phyloP scores from a whole-genome alignment of 1,140 invertebrate genomes.

The Papilio polyxenes region DNA sequence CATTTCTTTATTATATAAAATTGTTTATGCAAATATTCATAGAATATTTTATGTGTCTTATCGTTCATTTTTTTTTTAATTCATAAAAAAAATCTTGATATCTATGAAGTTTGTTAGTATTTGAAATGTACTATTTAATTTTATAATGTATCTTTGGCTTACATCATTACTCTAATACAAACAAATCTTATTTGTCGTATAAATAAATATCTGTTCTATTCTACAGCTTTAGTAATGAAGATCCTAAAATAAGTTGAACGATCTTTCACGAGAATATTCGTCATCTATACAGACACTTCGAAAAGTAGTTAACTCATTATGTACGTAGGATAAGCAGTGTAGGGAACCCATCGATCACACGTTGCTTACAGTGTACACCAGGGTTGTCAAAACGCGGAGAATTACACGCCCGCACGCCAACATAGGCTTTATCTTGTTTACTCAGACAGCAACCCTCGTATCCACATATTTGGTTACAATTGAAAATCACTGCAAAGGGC shows the following conservation, averaged over 20 bases:
- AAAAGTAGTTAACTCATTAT: slow-evolving; percentile 23
- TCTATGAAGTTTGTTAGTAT: no score
- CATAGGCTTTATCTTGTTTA: slow-evolving; percentile 66
- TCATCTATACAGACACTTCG: background rate
- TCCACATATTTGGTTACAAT: slow-evolving; percentile 63
- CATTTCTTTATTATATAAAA: slow-evolving; percentile 23
- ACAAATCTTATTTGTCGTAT: no score
- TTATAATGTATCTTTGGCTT: no score
- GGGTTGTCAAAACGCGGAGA: slow-evolving; percentile 57
- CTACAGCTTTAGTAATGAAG: no score
- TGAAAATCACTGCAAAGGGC: slow-evolving; percentile 47
- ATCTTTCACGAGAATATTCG: background rate
- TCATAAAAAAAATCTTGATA: background rate
- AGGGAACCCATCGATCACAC: slow-evolving; percentile 9
- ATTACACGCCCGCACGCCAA: slow-evolving; percentile 62
- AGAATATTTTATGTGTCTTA: background rate
- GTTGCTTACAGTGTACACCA: slow-evolving; percentile 42
- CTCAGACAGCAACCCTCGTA: slow-evolving; percentile 52
- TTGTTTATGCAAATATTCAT: slow-evolving; percentile 18
- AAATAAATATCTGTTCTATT: no score
- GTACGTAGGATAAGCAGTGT: slow-evolving; percentile 1
- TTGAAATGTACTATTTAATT: no score
- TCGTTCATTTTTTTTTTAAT: background rate
- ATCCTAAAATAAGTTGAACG: no score
- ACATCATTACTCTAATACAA: no score